A percentile compares a stretch with the other conserved stretches of the same genome.
phyloP scores from a whole-genome alignment of 2,888 invertebrate species.

The Thereva unica region DNA sequence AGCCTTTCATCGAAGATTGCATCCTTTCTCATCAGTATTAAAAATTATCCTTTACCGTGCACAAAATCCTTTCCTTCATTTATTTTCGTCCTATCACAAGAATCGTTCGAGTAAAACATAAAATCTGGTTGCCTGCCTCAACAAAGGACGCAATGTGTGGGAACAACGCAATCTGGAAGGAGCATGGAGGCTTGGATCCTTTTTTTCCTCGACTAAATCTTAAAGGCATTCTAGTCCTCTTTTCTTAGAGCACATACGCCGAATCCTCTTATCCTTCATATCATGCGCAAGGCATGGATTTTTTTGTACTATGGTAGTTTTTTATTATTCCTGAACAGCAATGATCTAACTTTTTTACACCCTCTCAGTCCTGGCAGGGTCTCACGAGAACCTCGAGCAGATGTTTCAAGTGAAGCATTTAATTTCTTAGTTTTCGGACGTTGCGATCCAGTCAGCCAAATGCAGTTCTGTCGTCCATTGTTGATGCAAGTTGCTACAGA shows the following conservation, averaged over 20 bases:
- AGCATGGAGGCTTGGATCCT: too few relatives aligned
- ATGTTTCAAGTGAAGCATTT: constrained; percentile 1
- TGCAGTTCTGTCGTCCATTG: constrained; percentile 1
- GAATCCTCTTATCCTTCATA: constrained; percentile 1
- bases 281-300: neutral
- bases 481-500: neutral
- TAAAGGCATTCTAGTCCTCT: neutral
- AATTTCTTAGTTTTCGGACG: constrained; percentile 7
- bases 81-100: too few relatives aligned
- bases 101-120: neutral
- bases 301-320: constrained; percentile 7
- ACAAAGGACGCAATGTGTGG: constrained; percentile 22
- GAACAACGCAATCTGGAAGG: constrained; percentile 4
- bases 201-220: constrained; percentile 5
- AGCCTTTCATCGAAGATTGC: too few relatives aligned
- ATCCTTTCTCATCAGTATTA: too few relatives aligned
- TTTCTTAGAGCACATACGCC: neutral
- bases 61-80: too few relatives aligned
- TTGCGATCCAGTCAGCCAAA: neutral
- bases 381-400: constrained; percentile 22
- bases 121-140: constrained; percentile 7
- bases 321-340: neutral
- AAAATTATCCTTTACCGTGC: too few relatives aligned
- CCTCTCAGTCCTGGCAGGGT: constrained; percentile 4
- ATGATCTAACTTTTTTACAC: constrained; percentile 16